phyloP scores from a whole-genome alignment of 2,888 invertebrate genomes.

The Harmothoe impar region DNA sequence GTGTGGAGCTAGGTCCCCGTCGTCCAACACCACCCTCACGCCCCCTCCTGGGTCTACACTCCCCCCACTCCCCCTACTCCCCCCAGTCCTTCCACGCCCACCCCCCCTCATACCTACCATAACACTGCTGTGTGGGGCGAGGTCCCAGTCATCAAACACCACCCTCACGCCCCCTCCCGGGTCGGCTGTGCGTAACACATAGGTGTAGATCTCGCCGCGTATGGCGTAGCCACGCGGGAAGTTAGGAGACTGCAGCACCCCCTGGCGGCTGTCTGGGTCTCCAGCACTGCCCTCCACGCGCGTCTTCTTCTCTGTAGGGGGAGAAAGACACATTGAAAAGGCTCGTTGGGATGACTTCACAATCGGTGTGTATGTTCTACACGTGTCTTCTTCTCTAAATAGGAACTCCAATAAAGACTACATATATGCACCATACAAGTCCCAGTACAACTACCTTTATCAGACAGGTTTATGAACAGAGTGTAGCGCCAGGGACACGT shows the following conservation, averaged over 20 bases:
- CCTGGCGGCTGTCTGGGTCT: slow-evolving; percentile 59
- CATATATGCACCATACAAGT: too few relatives aligned
- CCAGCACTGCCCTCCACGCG: slow-evolving; percentile 73
- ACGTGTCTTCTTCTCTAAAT: too few relatives aligned
- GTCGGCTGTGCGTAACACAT: slow-evolving; percentile 77
- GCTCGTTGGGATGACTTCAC: too few relatives aligned
- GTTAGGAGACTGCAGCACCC: slow-evolving; percentile 77
- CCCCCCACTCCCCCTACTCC: too few relatives aligned
- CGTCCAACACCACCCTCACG: slow-evolving; percentile 77
- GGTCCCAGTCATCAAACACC: slow-evolving; percentile 79
- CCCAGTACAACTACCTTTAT: too few relatives aligned
- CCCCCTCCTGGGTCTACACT: slow-evolving; percentile 79
- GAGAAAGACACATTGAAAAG: too few relatives aligned
- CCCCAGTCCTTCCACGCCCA: too few relatives aligned
- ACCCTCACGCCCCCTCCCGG: slow-evolving; percentile 77
- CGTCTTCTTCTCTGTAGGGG: slow-evolving; percentile 77
- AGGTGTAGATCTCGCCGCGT: slow-evolving; percentile 79
- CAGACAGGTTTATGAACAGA: too few relatives aligned
- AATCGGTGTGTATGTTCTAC: too few relatives aligned
- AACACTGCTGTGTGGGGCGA: slow-evolving; percentile 76
- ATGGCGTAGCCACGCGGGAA: slow-evolving; percentile 79
- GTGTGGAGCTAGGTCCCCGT: slow-evolving; percentile 78
- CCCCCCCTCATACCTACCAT: slow-evolving; percentile 75
- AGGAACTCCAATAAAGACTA: too few relatives aligned
- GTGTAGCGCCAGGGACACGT: too few relatives aligned